phyloP scores from a whole-genome alignment of 2,888 invertebrate genomes.

The Peribatodes rhomboidaria region DNA sequence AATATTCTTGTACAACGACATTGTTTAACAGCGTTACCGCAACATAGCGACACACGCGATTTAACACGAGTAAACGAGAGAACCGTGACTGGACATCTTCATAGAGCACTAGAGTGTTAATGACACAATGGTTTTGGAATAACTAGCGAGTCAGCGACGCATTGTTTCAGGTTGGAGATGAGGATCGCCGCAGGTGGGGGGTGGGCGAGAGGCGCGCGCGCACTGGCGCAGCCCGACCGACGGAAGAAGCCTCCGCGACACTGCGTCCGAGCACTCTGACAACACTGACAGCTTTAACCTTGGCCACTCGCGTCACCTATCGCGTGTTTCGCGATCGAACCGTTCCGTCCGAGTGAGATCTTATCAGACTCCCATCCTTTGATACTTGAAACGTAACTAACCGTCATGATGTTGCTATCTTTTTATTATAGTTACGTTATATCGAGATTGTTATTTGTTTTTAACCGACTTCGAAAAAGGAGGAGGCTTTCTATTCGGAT shows the following conservation, averaged over 20 bases:
- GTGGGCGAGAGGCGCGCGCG: conserved; percentile 58
- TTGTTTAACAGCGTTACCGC: conserved; percentile 32
- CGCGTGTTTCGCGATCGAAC: conserved; percentile 53
- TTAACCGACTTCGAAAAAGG: too few relatives aligned
- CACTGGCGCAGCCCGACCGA: conserved; percentile 54
- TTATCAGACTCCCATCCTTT: conserved; percentile 48
- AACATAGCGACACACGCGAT: conserved; percentile 29
- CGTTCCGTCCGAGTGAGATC: conserved; percentile 48
- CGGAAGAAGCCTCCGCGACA: conserved; percentile 61
- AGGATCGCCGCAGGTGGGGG: conserved; percentile 43
- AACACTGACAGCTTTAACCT: conserved; percentile 78
- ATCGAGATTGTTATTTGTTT: conserved; percentile 1
- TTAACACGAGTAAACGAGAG: conserved; percentile 22
- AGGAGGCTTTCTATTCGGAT: too few relatives aligned
- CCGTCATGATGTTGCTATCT: conserved; percentile 28
- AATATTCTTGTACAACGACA: conserved; percentile 58
- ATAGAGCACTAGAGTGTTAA: conserved; percentile 30
- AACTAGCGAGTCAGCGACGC: conserved; percentile 25
- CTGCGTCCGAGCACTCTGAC: conserved; percentile 57
- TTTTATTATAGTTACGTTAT: conserved; percentile 6
- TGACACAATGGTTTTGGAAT: conserved; percentile 40
- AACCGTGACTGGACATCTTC: conserved; percentile 17
- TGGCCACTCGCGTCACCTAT: conserved; percentile 61
- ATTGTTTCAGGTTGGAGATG: conserved; percentile 35
- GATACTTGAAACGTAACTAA: conserved; percentile 31